Evolutionary conservation across 2,888 invertebrate genomes (phyloP).

Genomic region (Amblyteles armatorius): DNA sequence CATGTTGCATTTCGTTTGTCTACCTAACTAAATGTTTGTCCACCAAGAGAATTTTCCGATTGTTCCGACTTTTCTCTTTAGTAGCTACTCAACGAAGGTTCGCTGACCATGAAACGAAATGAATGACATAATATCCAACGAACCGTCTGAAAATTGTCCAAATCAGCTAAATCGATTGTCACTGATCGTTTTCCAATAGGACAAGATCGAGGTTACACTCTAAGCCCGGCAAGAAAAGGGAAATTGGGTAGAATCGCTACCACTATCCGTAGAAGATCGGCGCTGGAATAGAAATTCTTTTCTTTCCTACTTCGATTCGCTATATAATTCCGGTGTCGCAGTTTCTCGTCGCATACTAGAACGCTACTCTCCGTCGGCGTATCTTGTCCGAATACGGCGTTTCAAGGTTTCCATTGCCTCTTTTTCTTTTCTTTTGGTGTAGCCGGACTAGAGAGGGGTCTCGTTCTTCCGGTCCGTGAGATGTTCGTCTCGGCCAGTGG

Average conservation of each 20-base stretch:
- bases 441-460: constrained; percentile 40
- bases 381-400: constrained; percentile 67
- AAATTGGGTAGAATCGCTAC: constrained; percentile 38
- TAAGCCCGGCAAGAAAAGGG: constrained; percentile 20
- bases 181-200: constrained; percentile 29
- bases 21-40: background rate
- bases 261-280: constrained; percentile 30
- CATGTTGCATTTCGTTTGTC: background rate
- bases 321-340: constrained; percentile 22
- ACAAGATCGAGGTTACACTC: constrained; percentile 18
- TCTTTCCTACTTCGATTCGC: constrained; percentile 12
- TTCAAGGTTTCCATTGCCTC: constrained; percentile 64
- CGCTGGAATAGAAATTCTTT: constrained; percentile 54
- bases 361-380: constrained; percentile 39
- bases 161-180: constrained; percentile 23
- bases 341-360: constrained; percentile 53
- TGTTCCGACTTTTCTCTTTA: background rate
- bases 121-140: constrained; percentile 3
- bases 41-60: background rate
- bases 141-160: background rate
- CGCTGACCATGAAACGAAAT: background rate
- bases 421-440: constrained; percentile 16
- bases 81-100: background rate
- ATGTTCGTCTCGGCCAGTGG: constrained; percentile 54
- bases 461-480: constrained; percentile 62